These are phyloP conservation scores for Argentina silus DNA, from an alignment of 2,797 vertebrate genomes.

Conservation along the genomic window DNA sequence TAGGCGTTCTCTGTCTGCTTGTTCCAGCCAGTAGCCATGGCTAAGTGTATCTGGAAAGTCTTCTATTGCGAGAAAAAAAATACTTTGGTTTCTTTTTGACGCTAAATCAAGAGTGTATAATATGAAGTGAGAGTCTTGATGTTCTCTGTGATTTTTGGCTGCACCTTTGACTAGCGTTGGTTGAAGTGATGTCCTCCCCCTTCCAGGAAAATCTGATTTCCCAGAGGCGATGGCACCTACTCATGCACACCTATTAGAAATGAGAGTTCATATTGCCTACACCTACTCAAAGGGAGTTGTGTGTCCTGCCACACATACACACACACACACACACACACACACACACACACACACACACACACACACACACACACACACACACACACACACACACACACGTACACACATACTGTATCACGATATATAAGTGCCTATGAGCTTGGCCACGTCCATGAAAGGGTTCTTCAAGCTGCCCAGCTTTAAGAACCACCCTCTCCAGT, in stretches of 20 bases:
- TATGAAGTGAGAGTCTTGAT: no score
- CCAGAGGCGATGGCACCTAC: not conserved
- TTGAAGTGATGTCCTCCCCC: not conserved
- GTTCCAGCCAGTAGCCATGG: not conserved
- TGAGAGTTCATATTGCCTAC: not conserved
- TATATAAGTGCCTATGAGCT: no score
- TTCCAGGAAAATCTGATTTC: not conserved
- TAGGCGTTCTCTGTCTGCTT: conserved; percentile 3
- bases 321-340: no score
- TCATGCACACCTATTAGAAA: not conserved
- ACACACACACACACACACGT: no score
- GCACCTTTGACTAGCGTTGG: not conserved
- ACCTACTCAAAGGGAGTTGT: not conserved
- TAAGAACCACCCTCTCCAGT: not conserved
- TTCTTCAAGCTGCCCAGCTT: not conserved
- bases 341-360: no score
- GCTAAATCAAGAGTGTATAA: no score
- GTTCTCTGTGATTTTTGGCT: not conserved
- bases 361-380: not conserved
- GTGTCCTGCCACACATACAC: not conserved
- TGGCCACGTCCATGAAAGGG: not conserved
- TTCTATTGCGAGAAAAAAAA: no score
- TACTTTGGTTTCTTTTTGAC: no score
- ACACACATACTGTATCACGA: no score
- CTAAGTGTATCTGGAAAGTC: not conserved